phyloP scores from a whole-genome alignment of 2,888 invertebrate species.

The Latrodectus hesperus region DNA sequence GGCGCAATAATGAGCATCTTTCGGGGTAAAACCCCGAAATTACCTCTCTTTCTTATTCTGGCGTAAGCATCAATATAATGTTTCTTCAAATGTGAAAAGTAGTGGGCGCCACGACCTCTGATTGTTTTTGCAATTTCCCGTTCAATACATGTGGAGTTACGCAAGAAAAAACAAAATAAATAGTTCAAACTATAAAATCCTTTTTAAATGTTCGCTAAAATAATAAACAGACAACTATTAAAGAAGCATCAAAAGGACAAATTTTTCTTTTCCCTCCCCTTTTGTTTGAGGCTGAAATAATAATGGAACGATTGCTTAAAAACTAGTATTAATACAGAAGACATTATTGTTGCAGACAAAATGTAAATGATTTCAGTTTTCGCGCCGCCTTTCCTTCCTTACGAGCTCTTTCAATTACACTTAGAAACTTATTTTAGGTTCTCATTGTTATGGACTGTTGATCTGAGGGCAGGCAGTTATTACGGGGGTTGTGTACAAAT shows the following conservation, averaged over 20 bases:
- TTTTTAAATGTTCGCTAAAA: no score
- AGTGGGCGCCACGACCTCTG: no score
- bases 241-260: neutral
- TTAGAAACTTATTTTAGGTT: slow-evolving; percentile 31
- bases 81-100: no score
- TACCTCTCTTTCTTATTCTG: no score
- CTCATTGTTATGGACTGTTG: slow-evolving; percentile 43
- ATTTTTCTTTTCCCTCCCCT: slow-evolving; percentile 2
- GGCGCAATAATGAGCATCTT: no score
- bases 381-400: slow-evolving; percentile 14
- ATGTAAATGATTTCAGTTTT: slow-evolving; percentile 18
- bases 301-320: slow-evolving; percentile 12
- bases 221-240: neutral
- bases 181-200: no score
- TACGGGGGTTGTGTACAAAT: slow-evolving; percentile 10
- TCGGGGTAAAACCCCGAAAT: no score
- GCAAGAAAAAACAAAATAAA: no score
- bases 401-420: slow-evolving; percentile 39
- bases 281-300: neutral
- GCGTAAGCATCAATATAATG: no score
- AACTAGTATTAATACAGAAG: slow-evolving; percentile 23
- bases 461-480: slow-evolving; percentile 9
- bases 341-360: slow-evolving; percentile 17
- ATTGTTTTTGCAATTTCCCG: no score
- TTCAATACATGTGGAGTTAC: no score